Conservation (phyloP, 2,113 vertebrate genomes). For the Xiphias gladius region DNA sequence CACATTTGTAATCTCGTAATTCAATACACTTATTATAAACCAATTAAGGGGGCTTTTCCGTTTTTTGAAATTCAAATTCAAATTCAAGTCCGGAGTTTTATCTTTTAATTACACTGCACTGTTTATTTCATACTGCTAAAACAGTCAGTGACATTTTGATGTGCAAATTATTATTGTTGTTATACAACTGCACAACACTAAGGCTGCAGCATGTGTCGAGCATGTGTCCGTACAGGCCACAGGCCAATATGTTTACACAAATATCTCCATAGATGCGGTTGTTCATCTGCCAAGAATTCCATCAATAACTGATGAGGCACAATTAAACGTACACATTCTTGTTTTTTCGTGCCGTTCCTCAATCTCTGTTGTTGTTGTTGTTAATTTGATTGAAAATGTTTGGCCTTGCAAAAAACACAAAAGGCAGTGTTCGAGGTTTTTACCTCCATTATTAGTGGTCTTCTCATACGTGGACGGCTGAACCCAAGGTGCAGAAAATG, state of each 20-base stretch:
- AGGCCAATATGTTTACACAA: slow-evolving; percentile 51
- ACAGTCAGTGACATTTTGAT: slow-evolving; percentile 49
- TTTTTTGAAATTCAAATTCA: slow-evolving; percentile 15
- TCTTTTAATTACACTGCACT: background rate
- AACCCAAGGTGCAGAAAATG: background rate
- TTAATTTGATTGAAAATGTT: background rate
- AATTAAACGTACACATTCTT: background rate
- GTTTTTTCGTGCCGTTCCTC: background rate
- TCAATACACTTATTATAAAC: background rate
- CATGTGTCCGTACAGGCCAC: slow-evolving; percentile 56
- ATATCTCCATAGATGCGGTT: slow-evolving; percentile 53
- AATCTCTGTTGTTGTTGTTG: background rate
- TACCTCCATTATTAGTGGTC: background rate
- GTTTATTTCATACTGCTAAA: slow-evolving; percentile 21
- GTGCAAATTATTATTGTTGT: slow-evolving; percentile 43
- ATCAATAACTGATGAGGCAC: background rate
- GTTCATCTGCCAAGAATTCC: slow-evolving; percentile 27
- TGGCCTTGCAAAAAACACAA: background rate
- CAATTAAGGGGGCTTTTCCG: slow-evolving; percentile 18
- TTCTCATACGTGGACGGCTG: background rate
- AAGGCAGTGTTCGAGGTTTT: background rate
- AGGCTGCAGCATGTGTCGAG: slow-evolving; percentile 56
- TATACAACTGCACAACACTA: slow-evolving; percentile 39
- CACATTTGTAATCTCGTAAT: slow-evolving; percentile 34
- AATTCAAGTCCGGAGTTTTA: background rate